These are phyloP conservation scores for Gastrophysa polygoni DNA, from an alignment of 2,888 invertebrate genomes.

Conservation along the genomic window DNA sequence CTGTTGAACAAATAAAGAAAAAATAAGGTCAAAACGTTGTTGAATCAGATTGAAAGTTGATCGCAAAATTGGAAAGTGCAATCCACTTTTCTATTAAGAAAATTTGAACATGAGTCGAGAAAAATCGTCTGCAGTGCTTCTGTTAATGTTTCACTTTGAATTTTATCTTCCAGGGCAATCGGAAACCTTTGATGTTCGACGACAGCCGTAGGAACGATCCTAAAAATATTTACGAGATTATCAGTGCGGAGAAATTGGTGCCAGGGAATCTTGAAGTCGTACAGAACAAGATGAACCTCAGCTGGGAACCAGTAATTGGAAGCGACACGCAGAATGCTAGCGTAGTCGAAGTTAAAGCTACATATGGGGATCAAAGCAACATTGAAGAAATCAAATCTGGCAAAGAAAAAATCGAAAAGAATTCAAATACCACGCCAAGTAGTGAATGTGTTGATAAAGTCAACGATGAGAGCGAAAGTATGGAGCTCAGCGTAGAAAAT, in stretches of 20 bases:
- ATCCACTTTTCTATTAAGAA: too few species aligned
- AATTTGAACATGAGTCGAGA: too few species aligned
- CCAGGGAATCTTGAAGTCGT: conserved; percentile 4
- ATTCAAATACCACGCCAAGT: not conserved
- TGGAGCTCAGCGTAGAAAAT: not conserved
- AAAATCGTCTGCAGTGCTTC: too few species aligned
- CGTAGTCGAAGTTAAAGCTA: not conserved
- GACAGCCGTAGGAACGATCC: not conserved
- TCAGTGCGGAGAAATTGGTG: conserved; percentile 10
- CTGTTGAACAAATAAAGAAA: too few species aligned
- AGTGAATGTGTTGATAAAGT: not conserved
- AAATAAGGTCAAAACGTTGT: too few species aligned
- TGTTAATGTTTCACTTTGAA: too few species aligned
- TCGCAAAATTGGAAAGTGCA: too few species aligned
- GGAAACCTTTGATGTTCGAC: conserved; percentile 16
- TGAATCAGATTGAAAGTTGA: too few species aligned
- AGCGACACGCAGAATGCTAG: not conserved
- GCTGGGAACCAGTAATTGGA: not conserved
- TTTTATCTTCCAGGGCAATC: too few species aligned
- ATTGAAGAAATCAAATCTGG: not conserved
- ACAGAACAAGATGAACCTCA: not conserved
- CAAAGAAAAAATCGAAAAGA: not conserved
- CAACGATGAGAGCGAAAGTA: not conserved
- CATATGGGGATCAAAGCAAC: not conserved
- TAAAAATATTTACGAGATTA: conserved; percentile 20